phyloP scores from a whole-genome alignment of 2,888 invertebrate species.

The Boloria euphrosyne region DNA sequence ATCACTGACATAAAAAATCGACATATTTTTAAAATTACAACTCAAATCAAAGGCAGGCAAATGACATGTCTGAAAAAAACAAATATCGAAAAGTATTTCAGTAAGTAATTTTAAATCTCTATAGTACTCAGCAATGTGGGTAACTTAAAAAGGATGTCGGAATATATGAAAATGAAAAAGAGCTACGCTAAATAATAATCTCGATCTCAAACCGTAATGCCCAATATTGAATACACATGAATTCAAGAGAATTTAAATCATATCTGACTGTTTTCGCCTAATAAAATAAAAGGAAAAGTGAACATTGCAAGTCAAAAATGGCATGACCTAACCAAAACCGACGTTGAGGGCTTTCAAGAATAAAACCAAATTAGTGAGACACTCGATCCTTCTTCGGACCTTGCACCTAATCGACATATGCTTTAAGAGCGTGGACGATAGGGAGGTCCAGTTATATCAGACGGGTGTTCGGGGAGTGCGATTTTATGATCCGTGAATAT shows the following conservation, averaged over 20 bases:
- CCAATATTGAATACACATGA: background rate
- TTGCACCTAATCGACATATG: conserved; percentile 51
- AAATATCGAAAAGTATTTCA: too few relatives aligned
- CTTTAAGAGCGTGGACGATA: conserved; percentile 49
- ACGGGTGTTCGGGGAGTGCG: conserved; percentile 67
- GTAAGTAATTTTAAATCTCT: too few relatives aligned
- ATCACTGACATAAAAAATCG: too few relatives aligned
- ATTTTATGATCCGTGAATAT: conserved; percentile 83
- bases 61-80: too few relatives aligned
- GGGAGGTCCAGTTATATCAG: conserved; percentile 71
- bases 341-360: conserved; percentile 56
- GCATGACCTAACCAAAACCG: conserved; percentile 59
- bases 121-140: too few relatives aligned
- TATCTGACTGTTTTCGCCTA: conserved; percentile 2
- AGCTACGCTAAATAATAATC: background rate
- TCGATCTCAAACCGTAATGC: background rate
- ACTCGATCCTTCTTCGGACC: conserved; percentile 50
- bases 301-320: conserved; percentile 56
- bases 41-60: too few relatives aligned
- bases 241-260: conserved; percentile 2
- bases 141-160: too few relatives aligned
- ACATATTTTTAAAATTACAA: too few relatives aligned
- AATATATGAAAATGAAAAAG: too few relatives aligned
- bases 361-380: conserved; percentile 64
- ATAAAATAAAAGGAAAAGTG: conserved; percentile 35